Base-by-base conservation (phyloP, 2,797 vertebrate species). In the Huso huso region DNA sequence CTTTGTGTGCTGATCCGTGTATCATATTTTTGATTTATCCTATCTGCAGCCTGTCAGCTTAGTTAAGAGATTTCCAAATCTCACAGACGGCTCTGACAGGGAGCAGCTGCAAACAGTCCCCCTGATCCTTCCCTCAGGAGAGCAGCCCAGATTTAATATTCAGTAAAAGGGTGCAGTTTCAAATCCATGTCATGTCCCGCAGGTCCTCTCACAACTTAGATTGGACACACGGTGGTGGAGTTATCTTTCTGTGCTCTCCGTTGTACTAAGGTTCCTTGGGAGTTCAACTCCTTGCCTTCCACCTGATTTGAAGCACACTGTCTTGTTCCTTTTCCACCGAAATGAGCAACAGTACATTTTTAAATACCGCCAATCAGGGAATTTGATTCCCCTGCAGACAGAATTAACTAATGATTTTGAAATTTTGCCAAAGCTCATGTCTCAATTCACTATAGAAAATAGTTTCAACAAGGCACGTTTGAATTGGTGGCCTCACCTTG, bases 1-100 rank as follows among this genome's bases (percentile, higher is more conserved):
- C 77, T 80, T 71, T 84, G 83, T 84, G 78, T 83, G 79, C 76
- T 79, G 77, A 80, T 84, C 82, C 79, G 68, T 82, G 79, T 74
- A 84, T 84, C 82, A 79, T 82, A 84, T 79, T 82, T 83, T 80
- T 84, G 80, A 88, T 86, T 82, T 84, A 77, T 82, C 75, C 81
- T 83, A 79, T 85, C 83, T 79, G 78, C 6, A 76, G 79, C 79
- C 87, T 90, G 86, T 90, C 90, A 89, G 85, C 83, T 89, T 87
- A 87, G 85, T 87, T 88, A 86, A 88, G 87, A 89, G 87, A 87
- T 87, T 87, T 87, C 85, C 86, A 84, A 86, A 83, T 87, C 81
- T 81, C 79, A 83, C 78, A 79, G 81, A 75, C 77, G 78, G 73
- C 67, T 65, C 79, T 89, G 86, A 89, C 89, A 88, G 84, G 78